Base-by-base conservation (phyloP, 2,888 invertebrate species). In the Caenorhabditis angaria region DNA sequence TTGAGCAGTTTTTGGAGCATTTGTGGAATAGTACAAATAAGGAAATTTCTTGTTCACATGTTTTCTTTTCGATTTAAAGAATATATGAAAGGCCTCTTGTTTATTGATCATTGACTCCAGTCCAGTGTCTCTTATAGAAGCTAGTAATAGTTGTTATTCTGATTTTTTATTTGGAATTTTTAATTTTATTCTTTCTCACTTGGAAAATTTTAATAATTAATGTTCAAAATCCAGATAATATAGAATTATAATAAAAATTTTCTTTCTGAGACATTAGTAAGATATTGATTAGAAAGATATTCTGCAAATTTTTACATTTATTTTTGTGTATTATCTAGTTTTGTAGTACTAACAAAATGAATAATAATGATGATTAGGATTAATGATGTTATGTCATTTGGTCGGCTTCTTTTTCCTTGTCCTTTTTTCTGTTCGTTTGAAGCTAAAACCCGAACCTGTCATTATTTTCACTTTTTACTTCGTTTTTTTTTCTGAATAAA, bases 381-480 rank as follows among this genome's bases (percentile, higher is more conserved):
- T 41, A 41, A 41, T 18, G 41, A 41, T 41, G 41, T 41, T 41
- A 41, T 41, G 41, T 41, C 41, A 41, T 41, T 41, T 18, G 18
- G 41, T 41, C 41, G 41, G 41, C 18, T 41, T n/a, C n/a, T n/a
- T n/a, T n/a, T n/a, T n/a, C n/a, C n/a, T n/a, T 41, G 41, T 41
- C 41, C 41, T 41, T 41, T 41, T 41, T 41, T 12, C 41, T 18
- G 41, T 41, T 41, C 41, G 18, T 14, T 14, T 12, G 18, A 18
- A 18, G 18, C 5, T 5, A 32, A 41, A 41, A 41, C 5, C 41
- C 14, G 41, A 41, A 41, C 41, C 41, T 41, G 41, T 41, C 41
- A 41, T 41, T 41, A 41, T 41, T 41, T 41, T 41, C 41, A 41
- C 41, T 41, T 41, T 41, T 41, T 18, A 41, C 41, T 41, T 41